Conservation (phyloP, 2,113 vertebrate species). For the Proterorhinus semilunaris region DNA sequence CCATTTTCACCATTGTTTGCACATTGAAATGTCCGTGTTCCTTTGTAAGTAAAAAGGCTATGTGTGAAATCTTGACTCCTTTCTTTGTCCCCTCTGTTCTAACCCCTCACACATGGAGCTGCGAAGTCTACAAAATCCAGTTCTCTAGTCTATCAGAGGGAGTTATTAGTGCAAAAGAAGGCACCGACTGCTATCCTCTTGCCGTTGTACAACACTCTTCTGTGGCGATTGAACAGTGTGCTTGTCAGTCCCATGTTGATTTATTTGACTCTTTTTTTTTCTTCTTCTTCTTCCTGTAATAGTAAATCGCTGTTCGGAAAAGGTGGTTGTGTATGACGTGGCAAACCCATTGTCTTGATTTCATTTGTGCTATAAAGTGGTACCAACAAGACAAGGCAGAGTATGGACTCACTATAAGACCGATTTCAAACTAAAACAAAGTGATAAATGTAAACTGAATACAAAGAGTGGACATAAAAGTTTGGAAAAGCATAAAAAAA, state of each 20-base stretch:
- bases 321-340: constrained; percentile 53
- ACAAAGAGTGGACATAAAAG: constrained; percentile 40
- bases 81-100: constrained; percentile 21
- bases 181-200: constrained; percentile 81
- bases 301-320: constrained; percentile 57
- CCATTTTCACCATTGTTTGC: constrained; percentile 34
- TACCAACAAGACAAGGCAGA: constrained; percentile 72
- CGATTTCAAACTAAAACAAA: constrained; percentile 31
- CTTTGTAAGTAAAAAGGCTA: constrained; percentile 77
- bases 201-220: constrained; percentile 53
- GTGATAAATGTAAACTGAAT: constrained; percentile 49
- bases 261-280: neutral
- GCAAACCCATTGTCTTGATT: constrained; percentile 56
- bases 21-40: constrained; percentile 73
- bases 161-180: constrained; percentile 80
- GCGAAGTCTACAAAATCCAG: constrained; percentile 37
- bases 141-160: constrained; percentile 62
- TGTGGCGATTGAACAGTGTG: constrained; percentile 47
- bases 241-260: constrained; percentile 40
- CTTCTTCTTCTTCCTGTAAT: constrained; percentile 36
- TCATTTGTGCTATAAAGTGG: constrained; percentile 74
- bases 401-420: constrained; percentile 55
- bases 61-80: constrained; percentile 75
- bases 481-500: constrained; percentile 35
- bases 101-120: constrained; percentile 28